phyloP scores from a whole-genome alignment of 2,888 invertebrate genomes.

The Sinohyriopsis cumingii region DNA sequence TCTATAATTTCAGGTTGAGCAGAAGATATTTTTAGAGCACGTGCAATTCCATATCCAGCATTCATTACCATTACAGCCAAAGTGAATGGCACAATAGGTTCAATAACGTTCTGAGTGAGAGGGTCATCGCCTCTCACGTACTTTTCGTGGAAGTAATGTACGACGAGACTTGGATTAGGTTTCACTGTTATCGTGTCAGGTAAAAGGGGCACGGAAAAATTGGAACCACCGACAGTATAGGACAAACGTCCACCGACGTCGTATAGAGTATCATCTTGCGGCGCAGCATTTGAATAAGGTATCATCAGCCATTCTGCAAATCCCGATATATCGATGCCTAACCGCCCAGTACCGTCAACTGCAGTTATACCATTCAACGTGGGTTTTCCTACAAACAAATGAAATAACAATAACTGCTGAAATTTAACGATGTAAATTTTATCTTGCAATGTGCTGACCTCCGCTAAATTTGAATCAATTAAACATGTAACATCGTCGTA shows the following conservation, averaged over 20 bases:
- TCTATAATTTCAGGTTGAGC: slow-evolving; percentile 58
- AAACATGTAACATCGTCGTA: no score
- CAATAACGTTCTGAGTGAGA: slow-evolving; percentile 33
- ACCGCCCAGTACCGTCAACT: slow-evolving; percentile 41
- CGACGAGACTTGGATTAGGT: slow-evolving; percentile 48
- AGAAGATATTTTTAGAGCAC: slow-evolving; percentile 43
- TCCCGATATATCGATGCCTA: slow-evolving; percentile 31
- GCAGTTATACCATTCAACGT: slow-evolving; percentile 35
- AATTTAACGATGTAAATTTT: not conserved
- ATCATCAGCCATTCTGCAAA: slow-evolving; percentile 49
- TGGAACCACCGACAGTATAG: slow-evolving; percentile 41
- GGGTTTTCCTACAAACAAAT: slow-evolving; percentile 33
- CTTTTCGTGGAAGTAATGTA: slow-evolving; percentile 55
- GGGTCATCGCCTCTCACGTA: slow-evolving; percentile 52
- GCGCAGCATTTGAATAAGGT: slow-evolving; percentile 51
- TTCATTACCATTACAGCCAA: slow-evolving; percentile 48
- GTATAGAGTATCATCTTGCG: slow-evolving; percentile 35
- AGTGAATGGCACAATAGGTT: slow-evolving; percentile 48
- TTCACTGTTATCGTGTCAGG: slow-evolving; percentile 54
- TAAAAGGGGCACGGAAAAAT: slow-evolving; percentile 45
- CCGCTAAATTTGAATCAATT: no score
- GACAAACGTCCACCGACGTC: slow-evolving; percentile 51
- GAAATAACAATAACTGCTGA: not conserved
- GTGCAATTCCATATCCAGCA: slow-evolving; percentile 44
- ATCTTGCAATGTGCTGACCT: not conserved